Conservation (phyloP, 2,888 invertebrate genomes). For the Chrysodeixis includens region DNA sequence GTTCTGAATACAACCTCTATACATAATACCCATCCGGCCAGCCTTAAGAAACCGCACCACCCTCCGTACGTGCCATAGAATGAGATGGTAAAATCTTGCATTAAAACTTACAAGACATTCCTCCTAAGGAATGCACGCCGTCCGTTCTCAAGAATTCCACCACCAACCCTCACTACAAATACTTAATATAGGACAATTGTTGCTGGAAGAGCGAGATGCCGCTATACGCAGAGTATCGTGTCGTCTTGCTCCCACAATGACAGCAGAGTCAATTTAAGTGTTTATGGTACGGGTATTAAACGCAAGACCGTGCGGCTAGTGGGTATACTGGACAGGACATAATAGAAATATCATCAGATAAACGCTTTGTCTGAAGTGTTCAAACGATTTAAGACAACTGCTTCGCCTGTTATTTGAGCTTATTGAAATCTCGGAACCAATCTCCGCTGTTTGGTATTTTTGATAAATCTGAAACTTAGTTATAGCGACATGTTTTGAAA, state of each 20-base stretch:
- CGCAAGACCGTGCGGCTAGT: conserved; percentile 57
- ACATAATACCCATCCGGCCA: conserved; percentile 23
- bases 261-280: too few species aligned
- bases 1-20: not conserved
- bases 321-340: conserved; percentile 16
- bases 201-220: too few species aligned
- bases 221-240: too few species aligned
- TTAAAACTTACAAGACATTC: conserved; percentile 80
- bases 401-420: not conserved
- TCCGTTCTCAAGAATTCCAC: conserved; percentile 73
- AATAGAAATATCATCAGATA: conserved; percentile 35
- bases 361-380: conserved; percentile 3
- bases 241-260: too few species aligned
- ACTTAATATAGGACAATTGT: too few species aligned
- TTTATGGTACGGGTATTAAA: conserved; percentile 43
- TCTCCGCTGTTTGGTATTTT: too few species aligned
- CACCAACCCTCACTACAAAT: conserved; percentile 21
- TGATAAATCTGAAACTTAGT: too few species aligned
- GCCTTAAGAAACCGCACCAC: conserved; percentile 55
- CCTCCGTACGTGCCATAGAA: conserved; percentile 49
- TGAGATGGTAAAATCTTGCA: conserved; percentile 76
- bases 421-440: not conserved
- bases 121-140: conserved; percentile 70
- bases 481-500: too few species aligned
- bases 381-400: not conserved